Base-by-base conservation (phyloP, 1,140 invertebrate genomes). In the Sycophaga agraensis region DNA sequence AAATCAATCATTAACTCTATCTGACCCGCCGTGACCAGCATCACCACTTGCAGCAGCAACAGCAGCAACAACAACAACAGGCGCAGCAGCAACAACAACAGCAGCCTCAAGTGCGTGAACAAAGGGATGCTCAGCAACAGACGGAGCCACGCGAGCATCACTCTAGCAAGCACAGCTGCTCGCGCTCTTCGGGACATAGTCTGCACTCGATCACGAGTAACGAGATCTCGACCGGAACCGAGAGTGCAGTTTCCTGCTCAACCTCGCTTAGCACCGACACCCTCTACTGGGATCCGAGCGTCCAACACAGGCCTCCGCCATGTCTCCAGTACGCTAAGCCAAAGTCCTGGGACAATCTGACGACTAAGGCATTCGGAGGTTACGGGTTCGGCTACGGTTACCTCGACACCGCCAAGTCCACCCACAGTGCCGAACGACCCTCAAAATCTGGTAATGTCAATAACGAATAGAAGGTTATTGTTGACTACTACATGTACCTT, bases 311-410 rank as follows among this genome's bases (percentile, higher is more conserved):
- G 67, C 81, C 82, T 58, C 82, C 83, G 5, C 69, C 75, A 55
- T 81, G 82, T 66, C 74, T 86, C 17, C 83, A 86, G 56, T 86
- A 87, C 64, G 86, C 84, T 1, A 91, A 93, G 70, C 91, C 91
- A 4, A 92, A 93, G 71, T 93, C 91, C 0, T 93, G 91, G 91
- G 91, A 93, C 69, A 93, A 93, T 80, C 78, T 94, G 19, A 88
- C 89, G 0, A 91, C 89, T 1, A 92, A 92, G 79, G 87, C 88
- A 1, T 88, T 91, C 57, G 89, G 90, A 11, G 91, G 89, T 0
- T 92, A 92, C 67, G 90, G 90, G 21, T 92, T 91, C 66, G 90
- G 90, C 4, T 93, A 92, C 69, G 91, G 91, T 1, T 93, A 91
- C 67, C 75, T 91, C 31, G 89, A 91, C 67, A 88, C 86, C 0